Evolutionary conservation across 2,888 invertebrate genomes (phyloP).

Genomic region (Eilema caniola): DNA sequence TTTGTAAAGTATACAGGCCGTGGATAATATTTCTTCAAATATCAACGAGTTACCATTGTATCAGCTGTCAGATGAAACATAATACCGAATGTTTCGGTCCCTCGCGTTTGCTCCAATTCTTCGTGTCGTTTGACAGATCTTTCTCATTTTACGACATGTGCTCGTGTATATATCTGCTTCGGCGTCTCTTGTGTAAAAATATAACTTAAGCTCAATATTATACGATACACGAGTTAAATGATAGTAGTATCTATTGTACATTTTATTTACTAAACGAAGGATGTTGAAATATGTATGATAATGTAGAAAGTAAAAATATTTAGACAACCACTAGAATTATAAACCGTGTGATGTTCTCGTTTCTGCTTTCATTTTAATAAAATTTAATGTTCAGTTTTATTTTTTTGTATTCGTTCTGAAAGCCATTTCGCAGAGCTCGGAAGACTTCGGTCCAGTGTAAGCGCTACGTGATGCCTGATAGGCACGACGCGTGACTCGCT

Average conservation of each 20-base stretch:
- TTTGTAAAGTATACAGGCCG: conserved; percentile 51
- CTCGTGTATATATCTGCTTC: conserved; percentile 45
- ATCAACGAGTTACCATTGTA: conserved; percentile 72
- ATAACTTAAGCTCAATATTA: conserved; percentile 33
- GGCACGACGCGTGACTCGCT: conserved; percentile 80
- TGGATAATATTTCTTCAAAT: conserved; percentile 75
- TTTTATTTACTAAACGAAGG: conserved; percentile 38
- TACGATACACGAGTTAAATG: conserved; percentile 30
- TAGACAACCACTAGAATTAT: conserved; percentile 54
- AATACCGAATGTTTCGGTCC: conserved; percentile 80
- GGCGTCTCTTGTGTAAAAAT: conserved; percentile 32
- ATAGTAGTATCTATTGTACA: conserved; percentile 10
- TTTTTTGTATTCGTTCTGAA: conserved; percentile 41
- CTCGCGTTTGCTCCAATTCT: conserved; percentile 80
- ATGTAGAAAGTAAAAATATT: conserved; percentile 58
- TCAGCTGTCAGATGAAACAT: conserved; percentile 80
- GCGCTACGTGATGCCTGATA: conserved; percentile 68
- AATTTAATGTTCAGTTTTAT: conserved; percentile 49
- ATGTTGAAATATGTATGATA: conserved; percentile 47
- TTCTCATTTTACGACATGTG: conserved; percentile 78
- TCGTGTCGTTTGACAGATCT: conserved; percentile 83
- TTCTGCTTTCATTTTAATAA: conserved; percentile 56
- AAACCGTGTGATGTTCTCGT: conserved; percentile 55
- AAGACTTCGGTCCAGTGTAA: conserved; percentile 35
- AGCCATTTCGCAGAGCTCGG: conserved; percentile 25